Percentiles rank a stretch among this genome's conserved stretches.
Evolutionary conservation across 2,797 vertebrate genomes (phyloP).

Genomic region (Molossus alvarezi): DNA sequence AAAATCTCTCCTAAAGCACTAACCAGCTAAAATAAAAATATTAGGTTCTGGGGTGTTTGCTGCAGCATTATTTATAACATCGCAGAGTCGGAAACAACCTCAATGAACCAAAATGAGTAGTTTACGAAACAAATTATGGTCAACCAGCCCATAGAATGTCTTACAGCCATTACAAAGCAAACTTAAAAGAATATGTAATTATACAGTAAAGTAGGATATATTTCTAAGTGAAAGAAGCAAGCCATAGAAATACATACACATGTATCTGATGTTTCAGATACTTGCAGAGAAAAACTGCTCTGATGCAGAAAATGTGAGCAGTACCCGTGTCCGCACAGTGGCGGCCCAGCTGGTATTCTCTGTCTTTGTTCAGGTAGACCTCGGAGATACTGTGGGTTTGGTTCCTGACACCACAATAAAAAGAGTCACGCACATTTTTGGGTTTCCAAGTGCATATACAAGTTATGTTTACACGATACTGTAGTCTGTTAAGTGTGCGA

Average conservation of each 20-base stretch:
- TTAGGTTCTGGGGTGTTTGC: slow-evolving; percentile 55
- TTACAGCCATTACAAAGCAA: slow-evolving; percentile 65
- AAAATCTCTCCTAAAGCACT: slow-evolving; percentile 64
- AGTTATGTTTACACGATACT: background rate
- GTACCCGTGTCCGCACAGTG: background rate
- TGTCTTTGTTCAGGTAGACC: background rate
- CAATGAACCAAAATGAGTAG: slow-evolving; percentile 76
- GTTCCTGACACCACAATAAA: background rate
- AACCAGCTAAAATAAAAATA: slow-evolving; percentile 63
- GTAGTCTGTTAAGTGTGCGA: background rate
- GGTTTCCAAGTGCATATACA: background rate
- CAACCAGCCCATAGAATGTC: slow-evolving; percentile 56
- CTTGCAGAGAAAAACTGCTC: background rate
- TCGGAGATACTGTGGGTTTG: background rate
- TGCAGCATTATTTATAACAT: slow-evolving; percentile 68
- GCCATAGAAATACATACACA: background rate
- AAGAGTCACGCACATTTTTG: background rate
- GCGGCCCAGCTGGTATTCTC: fast-evolving
- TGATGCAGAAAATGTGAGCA: background rate
- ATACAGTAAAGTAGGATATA: background rate
- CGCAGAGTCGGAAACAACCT: slow-evolving; percentile 66
- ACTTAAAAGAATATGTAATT: slow-evolving; percentile 64
- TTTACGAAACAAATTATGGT: slow-evolving; percentile 73
- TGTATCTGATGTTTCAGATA: background rate
- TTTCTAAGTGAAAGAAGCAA: slow-evolving; percentile 32